Conservation (phyloP, 2,797 vertebrate genomes). For the Eptatretus atami region DNA sequence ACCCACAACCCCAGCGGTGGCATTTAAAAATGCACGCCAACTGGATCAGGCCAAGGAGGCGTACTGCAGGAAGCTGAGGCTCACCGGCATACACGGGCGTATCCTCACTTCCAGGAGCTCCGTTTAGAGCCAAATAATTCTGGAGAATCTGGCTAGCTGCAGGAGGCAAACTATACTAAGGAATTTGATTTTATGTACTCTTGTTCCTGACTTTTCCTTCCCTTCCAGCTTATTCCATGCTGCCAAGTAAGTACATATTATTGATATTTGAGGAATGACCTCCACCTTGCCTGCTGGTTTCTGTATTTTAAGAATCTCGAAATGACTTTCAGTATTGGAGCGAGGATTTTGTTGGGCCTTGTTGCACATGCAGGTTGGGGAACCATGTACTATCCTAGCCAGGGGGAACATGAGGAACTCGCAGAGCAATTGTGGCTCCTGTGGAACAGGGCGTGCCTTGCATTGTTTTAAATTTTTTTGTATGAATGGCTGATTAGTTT, state of each 20-base stretch:
- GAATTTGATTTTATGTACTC: not conserved
- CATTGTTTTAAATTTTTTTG: no score
- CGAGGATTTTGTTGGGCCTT: no score
- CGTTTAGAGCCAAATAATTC: not conserved
- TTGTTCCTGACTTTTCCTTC: conserved; percentile 15
- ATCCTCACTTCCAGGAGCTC: conserved; percentile 23
- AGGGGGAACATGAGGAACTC: no score
- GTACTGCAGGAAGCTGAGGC: conserved; percentile 66
- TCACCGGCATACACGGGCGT: conserved; percentile 80
- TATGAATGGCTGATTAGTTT: no score
- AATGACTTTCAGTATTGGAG: no score
- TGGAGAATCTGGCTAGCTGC: not conserved
- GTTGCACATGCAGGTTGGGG: no score
- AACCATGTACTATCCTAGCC: no score
- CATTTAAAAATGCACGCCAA: conserved; percentile 95
- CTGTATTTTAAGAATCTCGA: no score
- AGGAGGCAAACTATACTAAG: not conserved
- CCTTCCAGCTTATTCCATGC: conserved; percentile 67
- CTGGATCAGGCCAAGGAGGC: conserved; percentile 87
- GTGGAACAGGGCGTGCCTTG: no score
- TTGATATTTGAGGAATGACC: not conserved
- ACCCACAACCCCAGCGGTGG: conserved; percentile 30
- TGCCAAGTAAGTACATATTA: conserved; percentile 54
- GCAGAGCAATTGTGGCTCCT: no score
- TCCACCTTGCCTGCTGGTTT: no score